A percentile compares a stretch with the other conserved stretches of the same genome.
Evolutionary conservation across 2,888 invertebrate species (phyloP).

Genomic region (Platerodrilus igneus): DNA sequence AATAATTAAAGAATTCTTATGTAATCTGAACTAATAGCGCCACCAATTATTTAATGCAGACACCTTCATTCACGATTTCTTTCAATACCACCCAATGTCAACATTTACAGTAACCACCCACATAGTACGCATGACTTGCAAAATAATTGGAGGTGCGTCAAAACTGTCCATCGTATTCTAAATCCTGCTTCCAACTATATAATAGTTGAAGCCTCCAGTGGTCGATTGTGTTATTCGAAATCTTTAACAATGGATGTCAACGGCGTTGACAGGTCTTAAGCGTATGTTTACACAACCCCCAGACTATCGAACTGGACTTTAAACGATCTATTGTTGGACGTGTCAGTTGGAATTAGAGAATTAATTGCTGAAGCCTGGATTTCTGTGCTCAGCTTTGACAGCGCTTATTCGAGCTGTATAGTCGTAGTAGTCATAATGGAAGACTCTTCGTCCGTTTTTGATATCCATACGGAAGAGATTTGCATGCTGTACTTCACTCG

Average conservation of each 20-base stretch:
- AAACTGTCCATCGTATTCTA: slow-evolving; percentile 20
- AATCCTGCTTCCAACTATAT: slow-evolving; percentile 10
- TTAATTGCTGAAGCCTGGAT: slow-evolving; percentile 28
- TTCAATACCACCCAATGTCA: slow-evolving; percentile 35
- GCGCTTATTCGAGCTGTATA: too few species aligned
- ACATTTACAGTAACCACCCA: slow-evolving; percentile 35
- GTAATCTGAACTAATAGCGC: slow-evolving; percentile 27
- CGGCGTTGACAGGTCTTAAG: slow-evolving; percentile 40
- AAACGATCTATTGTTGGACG: slow-evolving; percentile 38
- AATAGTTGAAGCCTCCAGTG: slow-evolving; percentile 11
- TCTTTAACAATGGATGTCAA: slow-evolving; percentile 39
- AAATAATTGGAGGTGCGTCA: slow-evolving; percentile 29
- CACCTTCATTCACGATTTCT: slow-evolving; percentile 24
- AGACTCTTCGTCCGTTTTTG: too few species aligned
- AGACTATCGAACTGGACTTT: slow-evolving; percentile 35
- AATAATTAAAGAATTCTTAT: slow-evolving; percentile 22
- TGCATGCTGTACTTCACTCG: too few species aligned
- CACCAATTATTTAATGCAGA: slow-evolving; percentile 27
- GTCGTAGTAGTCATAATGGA: too few species aligned
- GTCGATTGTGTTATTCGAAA: slow-evolving; percentile 28
- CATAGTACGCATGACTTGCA: slow-evolving; percentile 33
- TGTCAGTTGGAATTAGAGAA: slow-evolving; percentile 33
- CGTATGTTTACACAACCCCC: slow-evolving; percentile 40
- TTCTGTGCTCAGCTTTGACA: slow-evolving; percentile 24
- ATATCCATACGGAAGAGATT: too few species aligned